Evolutionary conservation across 2,113 vertebrate species (phyloP).

Genomic region (Danio rerio): DNA sequence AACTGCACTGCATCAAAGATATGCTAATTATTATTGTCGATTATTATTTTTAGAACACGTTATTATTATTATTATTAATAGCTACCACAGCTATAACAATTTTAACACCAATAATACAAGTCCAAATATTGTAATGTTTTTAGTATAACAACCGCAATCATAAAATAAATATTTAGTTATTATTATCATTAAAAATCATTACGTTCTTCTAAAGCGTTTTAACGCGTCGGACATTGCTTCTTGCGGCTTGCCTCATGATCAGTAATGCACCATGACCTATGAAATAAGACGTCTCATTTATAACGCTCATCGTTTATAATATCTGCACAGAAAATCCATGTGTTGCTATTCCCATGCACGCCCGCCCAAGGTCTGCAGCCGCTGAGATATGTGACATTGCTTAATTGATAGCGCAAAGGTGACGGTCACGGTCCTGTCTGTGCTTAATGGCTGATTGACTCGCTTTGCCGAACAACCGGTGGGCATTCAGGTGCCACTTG

Average conservation of each 20-base stretch:
- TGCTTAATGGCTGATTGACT: slow-evolving; percentile 44
- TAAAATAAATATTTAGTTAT: too few relatives aligned
- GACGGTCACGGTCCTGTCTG: slow-evolving; percentile 65
- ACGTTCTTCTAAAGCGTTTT: too few relatives aligned
- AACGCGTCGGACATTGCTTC: background rate
- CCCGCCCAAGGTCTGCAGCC: slow-evolving; percentile 56
- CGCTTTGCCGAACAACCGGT: slow-evolving; percentile 43
- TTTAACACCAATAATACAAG: too few relatives aligned
- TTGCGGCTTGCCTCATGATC: slow-evolving; percentile 5
- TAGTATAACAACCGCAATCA: too few relatives aligned
- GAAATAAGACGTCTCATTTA: slow-evolving; percentile 64
- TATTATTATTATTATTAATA: too few relatives aligned
- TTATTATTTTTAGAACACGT: too few relatives aligned
- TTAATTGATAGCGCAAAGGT: slow-evolving; percentile 60
- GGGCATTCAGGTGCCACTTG: slow-evolving; percentile 57
- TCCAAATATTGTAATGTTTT: too few relatives aligned
- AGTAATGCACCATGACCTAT: slow-evolving; percentile 57
- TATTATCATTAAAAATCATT: too few relatives aligned
- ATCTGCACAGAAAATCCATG: slow-evolving; percentile 61
- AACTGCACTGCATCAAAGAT: too few relatives aligned
- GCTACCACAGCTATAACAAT: too few relatives aligned
- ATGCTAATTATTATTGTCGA: too few relatives aligned
- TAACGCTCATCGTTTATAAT: slow-evolving; percentile 58
- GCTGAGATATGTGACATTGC: slow-evolving; percentile 56
- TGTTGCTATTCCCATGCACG: slow-evolving; percentile 71